Evolutionary conservation across 2,113 vertebrate species (phyloP).

Genomic region (Ondatra zibethicus): DNA sequence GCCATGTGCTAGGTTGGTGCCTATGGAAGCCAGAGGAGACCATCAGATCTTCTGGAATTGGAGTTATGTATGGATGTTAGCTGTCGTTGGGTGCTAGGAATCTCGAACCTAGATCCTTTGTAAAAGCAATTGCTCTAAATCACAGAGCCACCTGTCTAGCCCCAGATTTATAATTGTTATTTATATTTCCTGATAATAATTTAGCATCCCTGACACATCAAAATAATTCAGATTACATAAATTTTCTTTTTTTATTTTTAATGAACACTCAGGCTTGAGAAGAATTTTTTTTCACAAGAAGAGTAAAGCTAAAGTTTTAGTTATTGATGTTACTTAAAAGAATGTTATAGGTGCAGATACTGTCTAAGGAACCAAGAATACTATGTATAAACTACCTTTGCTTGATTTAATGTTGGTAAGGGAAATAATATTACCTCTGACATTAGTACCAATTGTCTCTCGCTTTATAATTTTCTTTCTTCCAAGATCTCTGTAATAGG

Average conservation of each 20-base stretch:
- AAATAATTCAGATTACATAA: not conserved
- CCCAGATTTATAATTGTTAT: slow-evolving; percentile 34
- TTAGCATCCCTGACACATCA: slow-evolving; percentile 10
- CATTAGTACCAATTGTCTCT: slow-evolving; percentile 18
- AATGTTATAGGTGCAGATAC: slow-evolving; percentile 40
- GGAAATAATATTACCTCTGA: not conserved
- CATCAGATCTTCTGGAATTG: not conserved
- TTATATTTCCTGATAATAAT: slow-evolving; percentile 63
- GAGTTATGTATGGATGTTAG: not conserved
- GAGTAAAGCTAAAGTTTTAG: slow-evolving; percentile 29
- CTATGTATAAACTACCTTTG: slow-evolving; percentile 45
- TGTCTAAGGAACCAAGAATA: not conserved
- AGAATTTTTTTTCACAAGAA: slow-evolving; percentile 9
- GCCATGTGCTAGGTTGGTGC: not conserved
- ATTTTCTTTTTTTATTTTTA: not conserved
- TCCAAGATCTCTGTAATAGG: slow-evolving; percentile 59
- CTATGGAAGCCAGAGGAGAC: not conserved
- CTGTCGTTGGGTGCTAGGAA: not conserved
- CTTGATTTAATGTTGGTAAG: not conserved
- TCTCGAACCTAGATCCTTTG: not conserved
- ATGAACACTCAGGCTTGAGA: slow-evolving; percentile 26
- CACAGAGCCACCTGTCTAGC: too few species aligned
- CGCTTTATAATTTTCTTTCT: slow-evolving; percentile 42
- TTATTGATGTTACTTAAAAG: not conserved
- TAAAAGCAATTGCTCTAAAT: not conserved